These are phyloP conservation scores for Drosophila quadrilineata DNA, from an alignment of 1,140 invertebrate species.

Conservation along the genomic window DNA sequence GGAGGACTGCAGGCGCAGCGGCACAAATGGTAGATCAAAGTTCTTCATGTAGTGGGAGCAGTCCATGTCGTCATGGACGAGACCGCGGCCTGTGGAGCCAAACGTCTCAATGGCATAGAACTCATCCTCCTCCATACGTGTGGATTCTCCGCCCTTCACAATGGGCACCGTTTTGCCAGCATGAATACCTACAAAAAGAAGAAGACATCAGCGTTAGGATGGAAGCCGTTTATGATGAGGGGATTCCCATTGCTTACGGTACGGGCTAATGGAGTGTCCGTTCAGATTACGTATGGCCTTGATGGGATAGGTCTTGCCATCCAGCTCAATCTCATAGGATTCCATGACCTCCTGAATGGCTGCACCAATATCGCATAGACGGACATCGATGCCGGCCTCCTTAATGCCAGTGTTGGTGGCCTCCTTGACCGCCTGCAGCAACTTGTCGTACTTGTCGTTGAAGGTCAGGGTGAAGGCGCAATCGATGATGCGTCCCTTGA, in stretches of 20 bases:
- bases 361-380: constrained; percentile 98
- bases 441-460: constrained; percentile 97
- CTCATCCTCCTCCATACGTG: constrained; percentile 99
- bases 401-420: constrained; percentile 99
- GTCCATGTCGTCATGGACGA: constrained; percentile 99
- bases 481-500: constrained; percentile 99
- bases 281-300: constrained; percentile 99
- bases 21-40: constrained; percentile 96
- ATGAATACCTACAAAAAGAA: constrained; percentile 90
- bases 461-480: constrained; percentile 99
- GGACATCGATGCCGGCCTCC: constrained; percentile 97
- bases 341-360: constrained; percentile 99
- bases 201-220: background rate
- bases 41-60: constrained; percentile 99
- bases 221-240: background rate
- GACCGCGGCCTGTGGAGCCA: constrained; percentile 97
- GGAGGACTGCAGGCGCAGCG: constrained; percentile 93
- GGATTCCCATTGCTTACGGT: constrained; percentile 86
- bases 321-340: constrained; percentile 98
- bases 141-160: constrained; percentile 98
- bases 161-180: constrained; percentile 99
- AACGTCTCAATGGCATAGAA: constrained; percentile 99
- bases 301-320: constrained; percentile 98
- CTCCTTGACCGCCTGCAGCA: constrained; percentile 97
- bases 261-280: constrained; percentile 98